Conservation (phyloP, 2,888 invertebrate genomes). For the Ectemnius continuus region DNA sequence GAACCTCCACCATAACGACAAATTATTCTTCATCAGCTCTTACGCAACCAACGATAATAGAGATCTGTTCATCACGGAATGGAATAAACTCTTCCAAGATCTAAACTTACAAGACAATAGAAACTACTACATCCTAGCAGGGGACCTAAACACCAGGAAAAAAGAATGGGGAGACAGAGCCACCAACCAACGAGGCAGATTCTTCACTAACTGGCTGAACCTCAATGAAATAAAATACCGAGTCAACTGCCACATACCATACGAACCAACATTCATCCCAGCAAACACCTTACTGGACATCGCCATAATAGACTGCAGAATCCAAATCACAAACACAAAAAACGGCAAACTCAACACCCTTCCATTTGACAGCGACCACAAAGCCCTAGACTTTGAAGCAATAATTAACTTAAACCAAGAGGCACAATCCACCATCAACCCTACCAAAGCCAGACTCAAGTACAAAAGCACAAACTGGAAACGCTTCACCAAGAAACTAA, state of each 20-base stretch:
- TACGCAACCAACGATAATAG: slow-evolving; percentile 23
- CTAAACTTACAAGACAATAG: not conserved
- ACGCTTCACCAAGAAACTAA: not conserved
- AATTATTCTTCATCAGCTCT: slow-evolving; percentile 25
- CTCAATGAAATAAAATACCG: not conserved
- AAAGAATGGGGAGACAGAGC: not conserved
- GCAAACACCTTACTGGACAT: not conserved
- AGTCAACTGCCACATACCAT: not conserved
- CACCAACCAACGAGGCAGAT: not conserved
- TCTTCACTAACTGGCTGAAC: not conserved
- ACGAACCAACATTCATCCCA: not conserved
- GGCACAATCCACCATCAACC: not conserved
- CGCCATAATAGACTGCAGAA: no score
- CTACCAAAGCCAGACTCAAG: not conserved
- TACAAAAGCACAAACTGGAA: slow-evolving; percentile 8
- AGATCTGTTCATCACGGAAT: not conserved
- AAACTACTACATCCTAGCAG: not conserved
- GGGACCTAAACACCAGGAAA: slow-evolving; percentile 5
- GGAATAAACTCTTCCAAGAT: no score
- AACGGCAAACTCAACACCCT: no score
- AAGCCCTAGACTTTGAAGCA: not conserved
- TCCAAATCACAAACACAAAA: no score
- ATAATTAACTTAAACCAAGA: not conserved
- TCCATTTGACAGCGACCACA: slow-evolving; percentile 2
- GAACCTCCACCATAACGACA: not conserved